phyloP scores from a whole-genome alignment of 2,113 vertebrate genomes.

The Tachuris rubrigastra region DNA sequence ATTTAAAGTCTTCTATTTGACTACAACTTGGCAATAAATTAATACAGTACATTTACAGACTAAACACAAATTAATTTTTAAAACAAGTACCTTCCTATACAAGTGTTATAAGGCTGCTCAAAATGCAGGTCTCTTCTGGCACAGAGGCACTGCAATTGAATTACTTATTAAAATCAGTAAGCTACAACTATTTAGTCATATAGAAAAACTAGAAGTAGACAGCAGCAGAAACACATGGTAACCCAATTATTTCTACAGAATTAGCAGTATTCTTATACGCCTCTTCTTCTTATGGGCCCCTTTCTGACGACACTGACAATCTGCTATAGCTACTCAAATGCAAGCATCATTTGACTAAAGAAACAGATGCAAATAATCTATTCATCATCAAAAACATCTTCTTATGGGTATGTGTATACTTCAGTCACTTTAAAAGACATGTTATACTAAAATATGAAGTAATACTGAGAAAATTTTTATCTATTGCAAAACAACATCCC shows the following conservation, averaged over 20 bases:
- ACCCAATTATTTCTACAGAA: slow-evolving; percentile 42
- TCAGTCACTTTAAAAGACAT: background rate
- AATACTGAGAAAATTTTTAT: background rate
- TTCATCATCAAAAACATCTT: background rate
- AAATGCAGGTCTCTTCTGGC: background rate
- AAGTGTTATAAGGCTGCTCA: background rate
- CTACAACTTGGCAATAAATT: background rate
- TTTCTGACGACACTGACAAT: slow-evolving; percentile 31
- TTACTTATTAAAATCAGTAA: slow-evolving; percentile 28
- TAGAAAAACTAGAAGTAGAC: background rate
- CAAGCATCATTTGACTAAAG: background rate
- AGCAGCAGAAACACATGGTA: slow-evolving; percentile 54
- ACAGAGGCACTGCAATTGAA: background rate
- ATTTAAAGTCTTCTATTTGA: background rate
- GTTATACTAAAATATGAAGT: background rate
- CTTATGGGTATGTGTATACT: background rate
- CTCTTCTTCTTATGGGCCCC: slow-evolving; percentile 14
- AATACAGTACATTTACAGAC: background rate
- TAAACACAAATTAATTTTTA: background rate
- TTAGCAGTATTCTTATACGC: background rate
- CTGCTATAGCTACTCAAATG: slow-evolving; percentile 9
- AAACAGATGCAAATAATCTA: background rate
- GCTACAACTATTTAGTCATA: background rate
- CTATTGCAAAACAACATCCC: background rate
- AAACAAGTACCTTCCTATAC: background rate